Base-by-base conservation (phyloP, 2,888 invertebrate genomes). In the Itoplectis maculator region DNA sequence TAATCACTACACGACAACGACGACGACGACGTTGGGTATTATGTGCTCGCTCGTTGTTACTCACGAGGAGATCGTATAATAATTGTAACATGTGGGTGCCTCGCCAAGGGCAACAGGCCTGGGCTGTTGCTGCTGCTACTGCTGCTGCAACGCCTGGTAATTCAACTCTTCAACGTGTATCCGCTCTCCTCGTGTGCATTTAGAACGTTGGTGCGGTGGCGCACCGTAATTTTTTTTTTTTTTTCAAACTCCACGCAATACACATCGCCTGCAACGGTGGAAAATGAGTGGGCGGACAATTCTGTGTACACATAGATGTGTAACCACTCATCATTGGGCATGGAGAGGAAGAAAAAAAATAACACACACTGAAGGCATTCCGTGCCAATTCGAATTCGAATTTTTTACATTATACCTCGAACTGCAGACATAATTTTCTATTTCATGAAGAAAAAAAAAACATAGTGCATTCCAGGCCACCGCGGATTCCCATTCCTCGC, bases 21-120 rank as follows among this genome's bases (percentile, higher is more conserved):
- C 29, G 29, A 29, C 29, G 29, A 29, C 29, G 29, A 29, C 29
- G 29, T 3, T 5, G 35, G 54, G 40, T 77, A 81, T 77, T 77
- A 82, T 73, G 72, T 47, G 75, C 61, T 51, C 66, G 35, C 18
- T 37, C 59, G 73, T 37, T 80, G 65, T 77, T 68, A 69, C 69
- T 47, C 45, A 56, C 40, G 66, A 51, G 56, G 20, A 65, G 79
- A 80, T 69, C 75, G 78, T 61, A 69, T 49, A 79, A 80, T 83
- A 80, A 80, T 83, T 83, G 83, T 83, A 83, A 83, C 79, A 80
- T 80, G 83, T 80, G 83, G 83, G 83, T 80, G 83, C 69, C 68
- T 56, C 68, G 63, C 79, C 82, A 83, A 83, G 82, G 82, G 77
- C 79, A 77, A 77, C 82, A 29, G 6, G 63, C 61, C 59, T 74